Evolutionary conservation across 2,797 vertebrate genomes (phyloP), one percentile per base, ranked within the genome.

Genomic region (Coracias cyanogaster): DNA sequence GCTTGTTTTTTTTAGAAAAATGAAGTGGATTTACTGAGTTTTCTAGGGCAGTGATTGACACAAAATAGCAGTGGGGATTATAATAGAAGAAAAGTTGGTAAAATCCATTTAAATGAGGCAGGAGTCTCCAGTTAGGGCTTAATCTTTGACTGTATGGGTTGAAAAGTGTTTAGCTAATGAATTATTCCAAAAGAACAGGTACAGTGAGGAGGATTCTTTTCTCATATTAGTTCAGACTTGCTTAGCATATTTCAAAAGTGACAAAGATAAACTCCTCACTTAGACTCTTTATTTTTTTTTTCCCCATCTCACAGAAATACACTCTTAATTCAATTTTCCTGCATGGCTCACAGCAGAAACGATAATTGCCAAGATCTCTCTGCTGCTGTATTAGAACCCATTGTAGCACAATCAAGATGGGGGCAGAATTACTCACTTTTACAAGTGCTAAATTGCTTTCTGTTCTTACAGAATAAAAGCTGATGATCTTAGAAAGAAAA

Each of bases 101-200:
- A 46, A 28, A 88, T 82, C 35, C 55, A 21, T 76, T 94, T 72
- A 84, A 93, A 67, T 93, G 82, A 90, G 12, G 41, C n/a, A 64
- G 61, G 84, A 92, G 48, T 55, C 70, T 94, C 19, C 55, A 82
- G 35, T 28, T 88, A 79, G 79, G 35, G 79, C 45, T 91, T 86
- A 79, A 65, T 83, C 58, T 91, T 93, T 88, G 70, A 49, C 72
- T 92, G 29, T 66, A 79, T 43, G 43, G 10, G 29, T 81, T 94
- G 55, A 83, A 93, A 90, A 87, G 31, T 84, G 66, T 91, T 96
- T 92, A 90, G 64, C 25, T 92, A 84, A 93, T 86, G 35, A 93
- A 90, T 96, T 96, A 87, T 96, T 96, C 69, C 52, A 37, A 91
- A 96, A 67, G 67, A 65, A 90, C 19, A 73, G 83, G 65, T 86